Percentiles rank a stretch among this genome's conserved stretches.
phyloP scores from a whole-genome alignment of 2,888 invertebrate genomes.

The Cynaeus angustus region DNA sequence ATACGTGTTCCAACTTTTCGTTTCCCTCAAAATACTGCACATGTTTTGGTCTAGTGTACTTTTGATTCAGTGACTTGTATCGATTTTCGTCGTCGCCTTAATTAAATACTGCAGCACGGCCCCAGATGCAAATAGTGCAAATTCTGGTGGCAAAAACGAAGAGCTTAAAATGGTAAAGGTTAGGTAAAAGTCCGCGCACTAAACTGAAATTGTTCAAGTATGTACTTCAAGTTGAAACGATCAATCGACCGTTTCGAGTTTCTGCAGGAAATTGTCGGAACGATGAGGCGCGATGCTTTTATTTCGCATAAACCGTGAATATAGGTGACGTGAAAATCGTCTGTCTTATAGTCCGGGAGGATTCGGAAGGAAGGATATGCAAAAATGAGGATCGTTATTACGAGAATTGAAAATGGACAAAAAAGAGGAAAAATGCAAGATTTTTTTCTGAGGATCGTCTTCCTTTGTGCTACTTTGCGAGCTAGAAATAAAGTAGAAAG shows the following conservation, averaged over 20 bases:
- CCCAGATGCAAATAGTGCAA: constrained; percentile 1
- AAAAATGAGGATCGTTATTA: background rate
- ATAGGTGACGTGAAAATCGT: constrained; percentile 6
- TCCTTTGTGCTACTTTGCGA: no score
- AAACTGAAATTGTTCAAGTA: constrained; percentile 5
- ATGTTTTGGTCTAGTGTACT: background rate
- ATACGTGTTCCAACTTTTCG: constrained; percentile 9
- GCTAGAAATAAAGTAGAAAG: no score
- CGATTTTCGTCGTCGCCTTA: background rate
- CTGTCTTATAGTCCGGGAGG: background rate
- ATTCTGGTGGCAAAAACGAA: background rate
- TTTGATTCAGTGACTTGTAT: background rate
- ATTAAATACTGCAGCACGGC: constrained; percentile 1
- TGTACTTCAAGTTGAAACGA: constrained; percentile 1
- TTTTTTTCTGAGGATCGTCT: no score
- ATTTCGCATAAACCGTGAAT: constrained; percentile 10
- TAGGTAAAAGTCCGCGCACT: background rate
- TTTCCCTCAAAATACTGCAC: constrained; percentile 3
- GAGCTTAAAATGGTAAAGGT: constrained; percentile 4
- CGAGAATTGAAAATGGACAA: no score
- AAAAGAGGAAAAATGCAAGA: no score
- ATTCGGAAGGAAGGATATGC: background rate
- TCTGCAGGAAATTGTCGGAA: constrained; percentile 12
- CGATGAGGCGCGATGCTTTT: constrained; percentile 11
- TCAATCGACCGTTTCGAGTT: constrained; percentile 8